Evolutionary conservation across 1,140 invertebrate genomes (phyloP).

Genomic region (Wiebesia pumilae): DNA sequence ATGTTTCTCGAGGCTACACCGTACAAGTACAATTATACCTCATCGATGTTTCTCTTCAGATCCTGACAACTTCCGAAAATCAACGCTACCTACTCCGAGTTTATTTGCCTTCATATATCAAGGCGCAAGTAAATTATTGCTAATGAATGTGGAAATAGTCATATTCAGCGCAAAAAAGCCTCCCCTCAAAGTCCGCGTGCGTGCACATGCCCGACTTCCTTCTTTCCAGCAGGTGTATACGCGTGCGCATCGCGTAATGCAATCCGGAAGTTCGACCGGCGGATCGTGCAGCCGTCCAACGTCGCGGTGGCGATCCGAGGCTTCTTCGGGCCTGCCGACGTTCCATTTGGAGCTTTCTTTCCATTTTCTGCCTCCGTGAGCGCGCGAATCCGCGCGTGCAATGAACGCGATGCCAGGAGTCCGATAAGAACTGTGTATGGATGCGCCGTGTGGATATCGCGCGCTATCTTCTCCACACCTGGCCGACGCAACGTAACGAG

Average conservation of each 20-base stretch:
- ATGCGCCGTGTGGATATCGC: background rate
- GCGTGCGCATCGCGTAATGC: slow-evolving; percentile 52
- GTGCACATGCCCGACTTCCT: background rate
- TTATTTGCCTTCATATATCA: background rate
- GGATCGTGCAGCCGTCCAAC: slow-evolving; percentile 38
- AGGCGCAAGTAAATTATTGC: background rate
- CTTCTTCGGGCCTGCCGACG: slow-evolving; percentile 37
- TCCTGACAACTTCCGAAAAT: background rate
- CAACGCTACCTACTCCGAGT: background rate
- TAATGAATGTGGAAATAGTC: too few species aligned
- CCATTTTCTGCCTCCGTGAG: slow-evolving; percentile 60
- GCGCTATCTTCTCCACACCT: background rate
- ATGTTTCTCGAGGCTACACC: background rate
- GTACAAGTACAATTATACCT: background rate
- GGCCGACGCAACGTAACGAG: background rate
- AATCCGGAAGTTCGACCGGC: slow-evolving; percentile 63
- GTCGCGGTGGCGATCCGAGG: background rate
- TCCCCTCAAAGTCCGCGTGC: too few species aligned
- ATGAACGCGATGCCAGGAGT: background rate
- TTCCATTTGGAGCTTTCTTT: slow-evolving; percentile 67
- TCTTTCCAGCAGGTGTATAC: background rate
- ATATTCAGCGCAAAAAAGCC: background rate
- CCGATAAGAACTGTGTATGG: background rate
- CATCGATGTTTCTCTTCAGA: background rate
- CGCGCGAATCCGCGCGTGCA: background rate